Conservation (phyloP, 1,140 invertebrate species). For the Agrypnia vestita region DNA sequence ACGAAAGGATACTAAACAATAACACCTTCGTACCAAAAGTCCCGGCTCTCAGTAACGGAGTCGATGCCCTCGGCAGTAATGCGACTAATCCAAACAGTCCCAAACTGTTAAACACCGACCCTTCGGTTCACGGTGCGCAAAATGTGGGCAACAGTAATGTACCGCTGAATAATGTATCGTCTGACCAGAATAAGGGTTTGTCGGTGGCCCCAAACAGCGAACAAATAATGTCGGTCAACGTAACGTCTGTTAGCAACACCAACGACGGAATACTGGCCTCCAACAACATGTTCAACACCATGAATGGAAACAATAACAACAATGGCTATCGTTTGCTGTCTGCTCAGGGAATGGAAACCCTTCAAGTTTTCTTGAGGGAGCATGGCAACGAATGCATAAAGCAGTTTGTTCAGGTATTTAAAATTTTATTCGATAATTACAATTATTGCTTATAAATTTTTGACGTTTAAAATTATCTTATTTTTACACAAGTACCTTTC, state of each 20-base stretch:
- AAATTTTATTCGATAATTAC: not conserved
- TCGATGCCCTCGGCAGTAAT: not conserved
- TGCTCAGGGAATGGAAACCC: conserved; percentile 73
- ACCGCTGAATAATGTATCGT: not conserved
- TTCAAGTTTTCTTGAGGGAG: conserved; percentile 75
- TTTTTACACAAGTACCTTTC: too few relatives aligned
- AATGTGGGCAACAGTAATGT: conserved; percentile 1
- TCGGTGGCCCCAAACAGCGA: not conserved
- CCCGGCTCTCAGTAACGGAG: not conserved
- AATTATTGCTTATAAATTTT: not conserved
- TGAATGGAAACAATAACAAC: conserved; percentile 64
- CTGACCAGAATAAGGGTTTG: not conserved
- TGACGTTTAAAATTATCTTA: not conserved
- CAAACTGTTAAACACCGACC: conserved; percentile 13
- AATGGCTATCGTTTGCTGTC: conserved; percentile 75
- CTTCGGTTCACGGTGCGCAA: not conserved
- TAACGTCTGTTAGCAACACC: conserved; percentile 64
- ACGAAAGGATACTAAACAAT: conserved; percentile 29
- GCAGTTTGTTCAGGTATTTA: conserved; percentile 76
- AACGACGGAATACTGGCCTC: conserved; percentile 65
- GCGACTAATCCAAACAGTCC: conserved; percentile 11
- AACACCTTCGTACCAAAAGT: conserved; percentile 10
- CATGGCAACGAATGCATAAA: conserved; percentile 77
- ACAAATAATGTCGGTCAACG: conserved; percentile 49
- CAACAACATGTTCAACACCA: conserved; percentile 59